Conservation (phyloP, 2,888 invertebrate species). For the Orthosia gracilis region DNA sequence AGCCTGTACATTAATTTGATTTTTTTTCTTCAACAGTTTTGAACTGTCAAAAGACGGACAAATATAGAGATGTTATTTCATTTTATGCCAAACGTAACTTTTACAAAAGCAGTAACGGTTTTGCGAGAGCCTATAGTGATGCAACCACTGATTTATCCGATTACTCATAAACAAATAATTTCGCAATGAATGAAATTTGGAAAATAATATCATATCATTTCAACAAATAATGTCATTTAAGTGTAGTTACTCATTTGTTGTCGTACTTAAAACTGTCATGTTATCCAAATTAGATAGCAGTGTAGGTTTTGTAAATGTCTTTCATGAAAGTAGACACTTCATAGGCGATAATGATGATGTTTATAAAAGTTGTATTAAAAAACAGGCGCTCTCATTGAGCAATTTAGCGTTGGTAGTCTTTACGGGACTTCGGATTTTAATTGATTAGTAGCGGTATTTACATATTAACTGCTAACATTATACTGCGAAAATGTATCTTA, state of each 20-base stretch:
- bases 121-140: conserved; percentile 15
- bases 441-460: not conserved
- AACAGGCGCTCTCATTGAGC: not conserved
- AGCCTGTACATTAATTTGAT: not conserved
- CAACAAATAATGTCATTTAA: no score
- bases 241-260: conserved; percentile 28
- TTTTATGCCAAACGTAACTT: conserved; percentile 7
- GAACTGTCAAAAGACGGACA: conserved; percentile 4
- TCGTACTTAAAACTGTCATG: conserved; percentile 27
- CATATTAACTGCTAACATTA: not conserved
- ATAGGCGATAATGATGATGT: not conserved
- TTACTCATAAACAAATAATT: conserved; percentile 35
- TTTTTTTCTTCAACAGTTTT: not conserved
- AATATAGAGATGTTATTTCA: conserved; percentile 5
- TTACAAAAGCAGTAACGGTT: not conserved
- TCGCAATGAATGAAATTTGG: conserved; percentile 42
- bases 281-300: not conserved
- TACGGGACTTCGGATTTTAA: not conserved
- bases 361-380: not conserved
- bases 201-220: conserved; percentile 45
- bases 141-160: conserved; percentile 34
- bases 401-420: not conserved
- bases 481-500: conserved; percentile 1
- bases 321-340: not conserved
- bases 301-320: conserved; percentile 7